These are phyloP conservation scores for Paraescarpia echinospica DNA, from an alignment of 1,140 invertebrate genomes.

Conservation along the genomic window DNA sequence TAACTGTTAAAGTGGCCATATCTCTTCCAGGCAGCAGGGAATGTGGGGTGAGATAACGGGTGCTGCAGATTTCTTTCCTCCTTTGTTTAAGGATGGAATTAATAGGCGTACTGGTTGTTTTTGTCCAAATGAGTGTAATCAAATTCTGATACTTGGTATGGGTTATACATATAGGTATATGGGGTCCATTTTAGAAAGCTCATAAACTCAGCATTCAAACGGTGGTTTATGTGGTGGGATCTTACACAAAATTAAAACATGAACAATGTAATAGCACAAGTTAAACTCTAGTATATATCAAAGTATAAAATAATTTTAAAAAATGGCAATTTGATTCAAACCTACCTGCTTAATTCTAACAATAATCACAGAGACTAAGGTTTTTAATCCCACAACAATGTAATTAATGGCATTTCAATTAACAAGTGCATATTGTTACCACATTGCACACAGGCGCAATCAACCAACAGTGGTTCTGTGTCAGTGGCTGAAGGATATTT, in stretches of 20 bases:
- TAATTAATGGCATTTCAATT: not conserved
- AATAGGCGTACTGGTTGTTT: not conserved
- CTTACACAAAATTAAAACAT: too few species aligned
- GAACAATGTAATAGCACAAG: too few species aligned
- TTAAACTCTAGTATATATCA: too few species aligned
- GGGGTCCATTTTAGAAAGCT: too few species aligned
- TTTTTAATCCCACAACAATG: too few species aligned
- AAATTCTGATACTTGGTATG: not conserved
- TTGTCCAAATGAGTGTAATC: not conserved
- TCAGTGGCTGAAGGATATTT: not conserved
- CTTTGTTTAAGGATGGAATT: not conserved
- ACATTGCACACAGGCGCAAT: not conserved
- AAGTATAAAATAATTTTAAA: too few species aligned
- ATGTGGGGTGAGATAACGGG: not conserved
- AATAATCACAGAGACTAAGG: not conserved
- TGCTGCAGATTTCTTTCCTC: not conserved
- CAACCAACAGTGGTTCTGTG: not conserved
- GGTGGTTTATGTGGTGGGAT: too few species aligned
- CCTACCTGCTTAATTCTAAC: not conserved
- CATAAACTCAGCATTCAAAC: too few species aligned
- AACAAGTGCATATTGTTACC: not conserved
- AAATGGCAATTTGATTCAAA: too few species aligned
- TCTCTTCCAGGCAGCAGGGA: not conserved
- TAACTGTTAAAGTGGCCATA: not conserved
- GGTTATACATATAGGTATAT: too few species aligned